These are phyloP conservation scores for Galbula dea DNA, from an alignment of 2,113 vertebrate genomes.

Conservation along the genomic window DNA sequence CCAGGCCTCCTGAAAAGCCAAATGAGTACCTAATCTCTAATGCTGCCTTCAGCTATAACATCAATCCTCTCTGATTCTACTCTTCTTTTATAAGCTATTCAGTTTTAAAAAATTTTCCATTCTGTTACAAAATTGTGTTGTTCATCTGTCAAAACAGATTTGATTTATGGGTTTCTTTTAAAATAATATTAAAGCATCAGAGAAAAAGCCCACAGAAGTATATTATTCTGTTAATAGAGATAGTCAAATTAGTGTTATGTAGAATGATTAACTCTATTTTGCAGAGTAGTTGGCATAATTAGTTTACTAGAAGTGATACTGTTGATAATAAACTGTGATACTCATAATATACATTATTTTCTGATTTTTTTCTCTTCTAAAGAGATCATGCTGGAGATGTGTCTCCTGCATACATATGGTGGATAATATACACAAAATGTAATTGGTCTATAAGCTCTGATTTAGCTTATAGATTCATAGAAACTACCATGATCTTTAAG, in stretches of 20 bases:
- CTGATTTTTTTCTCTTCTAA: neutral
- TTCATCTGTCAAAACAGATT: constrained; percentile 72
- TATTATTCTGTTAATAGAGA: constrained; percentile 58
- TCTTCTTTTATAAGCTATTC: constrained; percentile 69
- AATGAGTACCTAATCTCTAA: constrained; percentile 72
- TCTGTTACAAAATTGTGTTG: constrained; percentile 62
- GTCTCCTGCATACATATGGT: neutral
- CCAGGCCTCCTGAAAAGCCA: constrained; percentile 69
- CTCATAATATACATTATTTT: neutral
- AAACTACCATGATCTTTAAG: neutral
- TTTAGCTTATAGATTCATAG: neutral
- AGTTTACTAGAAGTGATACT: constrained; percentile 29
- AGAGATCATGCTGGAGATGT: neutral
- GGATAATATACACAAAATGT: neutral
- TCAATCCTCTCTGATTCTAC: constrained; percentile 64
- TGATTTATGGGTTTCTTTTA: neutral
- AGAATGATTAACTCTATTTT: constrained; percentile 45
- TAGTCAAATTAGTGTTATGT: constrained; percentile 33
- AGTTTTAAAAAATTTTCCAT: constrained; percentile 55
- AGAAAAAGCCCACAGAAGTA: neutral
- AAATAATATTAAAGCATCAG: constrained; percentile 23
- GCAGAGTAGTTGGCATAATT: constrained; percentile 21
- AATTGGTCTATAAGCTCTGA: neutral
- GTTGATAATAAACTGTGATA: neutral
- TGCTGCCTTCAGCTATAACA: constrained; percentile 67